Evolutionary conservation across 2,888 invertebrate species (phyloP).

Genomic region (Conops quadrifasciatus): DNA sequence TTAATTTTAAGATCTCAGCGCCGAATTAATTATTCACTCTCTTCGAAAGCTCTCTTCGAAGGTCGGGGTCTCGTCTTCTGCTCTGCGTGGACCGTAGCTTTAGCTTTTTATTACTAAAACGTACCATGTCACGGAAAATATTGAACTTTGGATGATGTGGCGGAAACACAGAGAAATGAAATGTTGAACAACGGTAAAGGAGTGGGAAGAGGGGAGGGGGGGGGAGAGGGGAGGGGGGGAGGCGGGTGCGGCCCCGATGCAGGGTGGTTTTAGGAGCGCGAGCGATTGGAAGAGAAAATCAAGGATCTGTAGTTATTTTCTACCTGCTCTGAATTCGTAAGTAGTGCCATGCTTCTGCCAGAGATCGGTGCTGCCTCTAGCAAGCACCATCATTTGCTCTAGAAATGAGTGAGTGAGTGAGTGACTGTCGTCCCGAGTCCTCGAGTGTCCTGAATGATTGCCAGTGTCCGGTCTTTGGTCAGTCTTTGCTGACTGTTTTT

Average conservation of each 20-base stretch:
- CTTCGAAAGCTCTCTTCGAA: neutral
- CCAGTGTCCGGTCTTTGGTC: constrained; percentile 12
- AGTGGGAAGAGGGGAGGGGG: no score
- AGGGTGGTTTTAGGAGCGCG: neutral
- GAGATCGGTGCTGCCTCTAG: neutral
- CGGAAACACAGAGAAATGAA: neutral
- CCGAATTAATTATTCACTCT: constrained; percentile 26
- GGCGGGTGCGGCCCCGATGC: constrained; percentile 3
- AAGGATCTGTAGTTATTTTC: constrained; percentile 16
- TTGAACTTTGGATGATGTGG: constrained; percentile 16
- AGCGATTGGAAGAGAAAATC: constrained; percentile 10
- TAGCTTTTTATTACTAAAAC: constrained; percentile 18
- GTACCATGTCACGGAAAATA: constrained; percentile 30
- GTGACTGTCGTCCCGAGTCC: neutral
- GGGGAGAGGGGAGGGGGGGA: neutral
- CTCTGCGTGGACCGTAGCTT: neutral
- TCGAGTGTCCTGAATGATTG: constrained; percentile 14
- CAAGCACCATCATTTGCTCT: constrained; percentile 12
- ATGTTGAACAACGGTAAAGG: neutral
- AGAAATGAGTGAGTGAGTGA: constrained; percentile 15
- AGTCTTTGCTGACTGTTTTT: neutral
- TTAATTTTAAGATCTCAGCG: constrained; percentile 12
- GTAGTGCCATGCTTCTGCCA: neutral
- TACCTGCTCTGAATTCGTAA: constrained; percentile 24
- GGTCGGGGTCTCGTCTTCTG: neutral